A percentile compares a stretch with the other conserved stretches of the same genome.
Evolutionary conservation across 2,888 invertebrate species (phyloP).

Genomic region (Diarsia rubi): DNA sequence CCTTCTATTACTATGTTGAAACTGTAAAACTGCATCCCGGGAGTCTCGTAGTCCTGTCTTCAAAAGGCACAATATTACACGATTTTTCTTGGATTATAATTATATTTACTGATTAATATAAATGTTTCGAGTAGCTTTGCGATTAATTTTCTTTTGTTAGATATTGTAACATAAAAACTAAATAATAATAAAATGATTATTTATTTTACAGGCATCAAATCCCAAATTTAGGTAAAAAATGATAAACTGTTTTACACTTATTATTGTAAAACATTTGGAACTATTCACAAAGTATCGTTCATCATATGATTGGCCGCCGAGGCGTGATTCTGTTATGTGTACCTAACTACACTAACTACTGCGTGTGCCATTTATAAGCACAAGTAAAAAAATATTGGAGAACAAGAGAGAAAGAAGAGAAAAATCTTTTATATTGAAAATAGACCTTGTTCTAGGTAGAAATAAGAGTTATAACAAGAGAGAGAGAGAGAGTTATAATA

Average conservation of each 20-base stretch:
- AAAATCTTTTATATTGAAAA: neutral
- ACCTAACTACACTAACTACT: no score
- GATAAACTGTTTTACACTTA: neutral
- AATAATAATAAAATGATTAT: no score
- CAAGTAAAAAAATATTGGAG: neutral
- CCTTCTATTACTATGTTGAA: slow-evolving; percentile 78
- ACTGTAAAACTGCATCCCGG: slow-evolving; percentile 83
- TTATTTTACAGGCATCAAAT: no score
- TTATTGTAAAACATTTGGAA: neutral
- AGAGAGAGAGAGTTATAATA: no score
- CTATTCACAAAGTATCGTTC: neutral
- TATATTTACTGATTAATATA: neutral
- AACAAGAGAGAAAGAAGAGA: neutral
- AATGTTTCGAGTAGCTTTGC: neutral
- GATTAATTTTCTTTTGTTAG: neutral
- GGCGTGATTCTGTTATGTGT: neutral
- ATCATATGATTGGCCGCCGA: neutral
- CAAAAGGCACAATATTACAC: slow-evolving; percentile 27
- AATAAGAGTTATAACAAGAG: no score
- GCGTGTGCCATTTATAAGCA: neutral
- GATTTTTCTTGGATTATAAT: neutral
- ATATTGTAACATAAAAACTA: neutral
- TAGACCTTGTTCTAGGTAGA: neutral
- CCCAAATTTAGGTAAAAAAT: no score
- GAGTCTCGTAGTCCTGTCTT: slow-evolving; percentile 90